Evolutionary conservation across 2,888 invertebrate species (phyloP).

Genomic region (Ophonus ardosiacus): DNA sequence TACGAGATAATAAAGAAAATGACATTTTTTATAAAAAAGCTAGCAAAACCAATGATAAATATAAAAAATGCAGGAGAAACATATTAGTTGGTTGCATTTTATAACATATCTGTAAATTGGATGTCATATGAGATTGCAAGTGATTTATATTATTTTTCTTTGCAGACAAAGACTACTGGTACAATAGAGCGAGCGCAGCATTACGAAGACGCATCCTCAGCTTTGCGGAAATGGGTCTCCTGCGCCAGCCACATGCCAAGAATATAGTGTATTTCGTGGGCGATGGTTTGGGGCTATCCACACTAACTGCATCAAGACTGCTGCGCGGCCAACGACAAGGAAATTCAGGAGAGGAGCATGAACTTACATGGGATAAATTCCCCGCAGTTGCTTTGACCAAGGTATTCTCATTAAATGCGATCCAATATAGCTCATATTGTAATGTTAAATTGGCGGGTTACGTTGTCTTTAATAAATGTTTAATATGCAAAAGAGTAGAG

Average conservation of each 20-base stretch:
- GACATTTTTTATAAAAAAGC: too few relatives aligned
- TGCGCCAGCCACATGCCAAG: slow-evolving; percentile 75
- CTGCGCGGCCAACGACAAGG: slow-evolving; percentile 81
- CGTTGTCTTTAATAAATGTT: too few relatives aligned
- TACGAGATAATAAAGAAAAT: too few relatives aligned
- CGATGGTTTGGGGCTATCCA: slow-evolving; percentile 88
- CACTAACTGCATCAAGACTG: slow-evolving; percentile 84
- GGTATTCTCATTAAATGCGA: slow-evolving; percentile 73
- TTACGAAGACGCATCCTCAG: slow-evolving; percentile 78
- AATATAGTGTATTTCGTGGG: slow-evolving; percentile 86
- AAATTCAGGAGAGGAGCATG: slow-evolving; percentile 81
- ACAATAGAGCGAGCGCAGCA: slow-evolving; percentile 79
- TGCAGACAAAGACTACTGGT: slow-evolving; percentile 80
- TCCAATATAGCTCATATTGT: background rate
- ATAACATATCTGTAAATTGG: background rate
- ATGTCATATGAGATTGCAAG: background rate
- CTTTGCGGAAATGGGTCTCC: slow-evolving; percentile 69
- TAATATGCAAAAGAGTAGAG: too few relatives aligned
- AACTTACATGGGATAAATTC: slow-evolving; percentile 84
- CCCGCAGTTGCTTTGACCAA: slow-evolving; percentile 84
- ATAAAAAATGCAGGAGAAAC: background rate
- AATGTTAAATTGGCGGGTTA: too few relatives aligned
- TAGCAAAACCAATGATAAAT: too few relatives aligned
- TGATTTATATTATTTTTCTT: slow-evolving; percentile 31
- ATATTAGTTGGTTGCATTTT: background rate